These are phyloP conservation scores for Bos taurus DNA, from an alignment of 2,113 vertebrate species.

Conservation along the genomic window DNA sequence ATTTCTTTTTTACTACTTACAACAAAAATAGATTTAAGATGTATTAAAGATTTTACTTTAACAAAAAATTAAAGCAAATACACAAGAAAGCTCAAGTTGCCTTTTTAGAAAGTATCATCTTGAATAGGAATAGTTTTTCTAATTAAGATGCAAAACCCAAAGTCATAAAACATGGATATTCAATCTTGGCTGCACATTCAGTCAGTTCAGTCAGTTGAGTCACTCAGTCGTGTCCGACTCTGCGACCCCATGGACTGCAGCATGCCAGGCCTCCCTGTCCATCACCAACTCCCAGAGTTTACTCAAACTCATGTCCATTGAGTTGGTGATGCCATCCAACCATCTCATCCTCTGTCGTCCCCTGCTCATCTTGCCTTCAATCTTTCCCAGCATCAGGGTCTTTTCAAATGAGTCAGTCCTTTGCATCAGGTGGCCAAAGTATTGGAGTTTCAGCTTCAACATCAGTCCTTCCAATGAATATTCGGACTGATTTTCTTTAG, in stretches of 20 bases:
- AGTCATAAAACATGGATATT: not conserved
- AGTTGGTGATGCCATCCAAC: not conserved
- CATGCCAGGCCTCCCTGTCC: not conserved
- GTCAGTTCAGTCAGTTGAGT: not conserved
- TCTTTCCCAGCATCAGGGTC: not conserved
- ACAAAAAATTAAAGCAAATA: slow-evolving; percentile 31
- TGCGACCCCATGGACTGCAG: not conserved
- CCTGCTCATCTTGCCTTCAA: not conserved
- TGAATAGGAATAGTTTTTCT: not conserved
- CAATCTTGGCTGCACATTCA: not conserved
- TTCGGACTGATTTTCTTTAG: not conserved
- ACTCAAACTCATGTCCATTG: not conserved
- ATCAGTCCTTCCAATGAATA: not conserved
- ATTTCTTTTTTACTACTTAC: not conserved
- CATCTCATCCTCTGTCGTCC: not conserved
- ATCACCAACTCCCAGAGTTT: not conserved
- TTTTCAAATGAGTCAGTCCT: not conserved
- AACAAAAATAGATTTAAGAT: slow-evolving; percentile 27
- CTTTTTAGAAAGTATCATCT: slow-evolving; percentile 11
- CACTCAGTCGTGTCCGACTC: not conserved
- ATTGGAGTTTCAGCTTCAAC: not conserved
- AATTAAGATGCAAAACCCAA: not conserved
- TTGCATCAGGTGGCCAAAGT: not conserved
- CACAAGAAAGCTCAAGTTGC: not conserved
- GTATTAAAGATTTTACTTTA: slow-evolving; percentile 36